phyloP scores from a whole-genome alignment of 2,888 invertebrate species.

The Morinoia aosen region DNA sequence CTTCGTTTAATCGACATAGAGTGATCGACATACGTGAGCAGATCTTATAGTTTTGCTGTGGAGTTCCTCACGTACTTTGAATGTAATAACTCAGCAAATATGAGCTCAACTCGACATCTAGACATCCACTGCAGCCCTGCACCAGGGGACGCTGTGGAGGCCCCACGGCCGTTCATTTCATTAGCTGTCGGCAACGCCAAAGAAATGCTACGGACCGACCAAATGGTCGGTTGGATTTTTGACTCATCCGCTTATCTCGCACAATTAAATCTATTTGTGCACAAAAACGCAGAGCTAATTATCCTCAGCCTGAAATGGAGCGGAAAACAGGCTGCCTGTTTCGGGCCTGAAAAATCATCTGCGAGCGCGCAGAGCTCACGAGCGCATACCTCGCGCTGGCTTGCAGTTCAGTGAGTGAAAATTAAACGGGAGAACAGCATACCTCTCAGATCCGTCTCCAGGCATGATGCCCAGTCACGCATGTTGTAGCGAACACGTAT shows the following conservation, averaged over 20 bases:
- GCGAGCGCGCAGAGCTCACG: not conserved
- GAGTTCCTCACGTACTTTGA: too few relatives aligned
- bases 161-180: not conserved
- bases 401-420: not conserved
- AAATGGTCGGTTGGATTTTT: constrained; percentile 8
- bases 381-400: not conserved
- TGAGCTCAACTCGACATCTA: too few relatives aligned
- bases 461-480: not conserved
- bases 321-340: not conserved
- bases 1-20: too few relatives aligned
- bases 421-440: not conserved
- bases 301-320: not conserved
- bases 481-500: not conserved
- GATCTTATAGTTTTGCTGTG: too few relatives aligned
- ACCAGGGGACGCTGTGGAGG: not conserved
- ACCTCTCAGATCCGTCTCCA: not conserved
- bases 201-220: not conserved
- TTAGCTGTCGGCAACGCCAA: not conserved
- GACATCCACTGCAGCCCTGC: too few relatives aligned
- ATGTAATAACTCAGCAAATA: too few relatives aligned
- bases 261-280: not conserved
- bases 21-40: too few relatives aligned
- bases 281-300: not conserved
- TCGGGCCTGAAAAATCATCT: not conserved
- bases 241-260: not conserved